Evolutionary conservation across 2,113 vertebrate species (phyloP), one percentile per base, ranked within the genome.

Genomic region (Alces alces): DNA sequence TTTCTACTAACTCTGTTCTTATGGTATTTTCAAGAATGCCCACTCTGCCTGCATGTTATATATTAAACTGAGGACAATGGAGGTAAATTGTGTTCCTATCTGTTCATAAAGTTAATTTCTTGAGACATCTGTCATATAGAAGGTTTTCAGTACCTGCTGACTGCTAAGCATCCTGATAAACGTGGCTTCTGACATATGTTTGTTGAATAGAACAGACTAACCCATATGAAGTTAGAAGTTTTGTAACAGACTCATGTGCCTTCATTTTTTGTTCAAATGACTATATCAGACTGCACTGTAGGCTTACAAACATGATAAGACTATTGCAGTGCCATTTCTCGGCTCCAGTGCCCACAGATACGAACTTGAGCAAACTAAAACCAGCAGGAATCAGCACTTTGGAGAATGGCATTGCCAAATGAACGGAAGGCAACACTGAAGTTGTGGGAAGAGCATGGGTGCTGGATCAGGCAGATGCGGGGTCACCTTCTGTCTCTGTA

Each of bases 31-130:
- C 84, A 92, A 97, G 85, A 97, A 92, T 64, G 36, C 50, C 39
- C 28, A 84, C 27, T 86, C 60, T 95, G 60, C 43, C 27, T 95
- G 47, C 52, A 96, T 27, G 82, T 87, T 91, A 70, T 57, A 60
- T 73, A 95, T 79, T 79, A 73, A 52, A 5, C 80, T 83, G 39
- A 97, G 13, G 88, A 92, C 11, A 92, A 93, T 25, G 57, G 70
- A 76, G 70, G 36, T 11, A 79, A 92, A 95, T 45, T 66, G n/a
- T 92, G 27, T 89, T 96, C 83, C 36, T 61, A 36, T 91, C 23
- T 80, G 12, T 89, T 95, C 66, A 79, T 25, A 23, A 97, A 90
- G 39, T 82, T 86, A 90, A 43, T 78, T 86, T 95, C 28, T 94
- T 70, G 30, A 28, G 93, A 64, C 36, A 86, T 89, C 84, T 57